Evolutionary conservation across 2,888 invertebrate genomes (phyloP).

Genomic region (Saturnia japonica): DNA sequence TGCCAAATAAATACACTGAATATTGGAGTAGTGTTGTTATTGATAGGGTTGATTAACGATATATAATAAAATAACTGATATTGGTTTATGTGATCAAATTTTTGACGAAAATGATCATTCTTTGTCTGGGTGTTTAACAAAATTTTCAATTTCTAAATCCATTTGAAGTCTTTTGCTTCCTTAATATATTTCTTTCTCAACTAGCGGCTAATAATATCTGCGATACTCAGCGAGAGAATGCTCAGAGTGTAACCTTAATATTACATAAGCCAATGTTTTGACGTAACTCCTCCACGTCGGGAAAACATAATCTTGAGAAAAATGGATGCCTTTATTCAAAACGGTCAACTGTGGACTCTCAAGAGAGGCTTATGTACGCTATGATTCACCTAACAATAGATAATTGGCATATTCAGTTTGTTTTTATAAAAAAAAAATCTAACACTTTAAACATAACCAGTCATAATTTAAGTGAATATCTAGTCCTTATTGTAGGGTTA

Average conservation of each 20-base stretch:
- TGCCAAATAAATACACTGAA: no score
- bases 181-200: background rate
- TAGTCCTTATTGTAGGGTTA: background rate
- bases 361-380: slow-evolving; percentile 5
- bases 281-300: background rate
- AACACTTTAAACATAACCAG: no score
- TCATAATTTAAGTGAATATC: no score
- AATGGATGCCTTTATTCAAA: slow-evolving; percentile 6
- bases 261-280: slow-evolving; percentile 1
- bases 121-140: background rate
- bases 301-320: slow-evolving; percentile 11
- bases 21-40: no score
- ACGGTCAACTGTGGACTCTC: slow-evolving; percentile 11
- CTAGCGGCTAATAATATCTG: background rate
- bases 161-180: background rate
- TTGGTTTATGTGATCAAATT: background rate
- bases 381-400: slow-evolving; percentile 5
- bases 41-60: no score
- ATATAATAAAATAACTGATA: no score
- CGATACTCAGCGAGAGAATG: background rate
- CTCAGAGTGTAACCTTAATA: background rate
- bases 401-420: background rate
- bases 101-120: background rate
- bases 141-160: background rate
- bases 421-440: background rate